Evolutionary conservation across 2,888 invertebrate genomes (phyloP), one percentile per base, ranked within the genome.

Genomic region (Byasa hedistus): DNA sequence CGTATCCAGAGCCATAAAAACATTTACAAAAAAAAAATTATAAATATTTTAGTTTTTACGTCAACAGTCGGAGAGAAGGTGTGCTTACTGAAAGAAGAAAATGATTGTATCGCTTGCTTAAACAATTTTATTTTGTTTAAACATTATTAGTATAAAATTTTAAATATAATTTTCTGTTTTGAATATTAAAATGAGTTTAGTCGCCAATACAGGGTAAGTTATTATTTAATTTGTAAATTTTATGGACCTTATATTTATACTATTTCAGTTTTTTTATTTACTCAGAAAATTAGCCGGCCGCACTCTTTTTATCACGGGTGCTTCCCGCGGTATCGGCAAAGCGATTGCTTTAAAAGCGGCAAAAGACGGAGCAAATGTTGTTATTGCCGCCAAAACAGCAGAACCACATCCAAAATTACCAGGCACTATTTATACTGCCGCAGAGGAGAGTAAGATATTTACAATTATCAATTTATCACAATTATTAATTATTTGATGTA

Each of bases 281-380:
- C 76, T 70, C 82, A 92, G 92, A 75, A 92, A 93, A 84, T 83
- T 94, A 71, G 97, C 97, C 71, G 98, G 98, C 2, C 95, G 95
- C 73, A 99, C 99, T 2, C 89, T 98, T 64, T 98, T 99, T 79
- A 97, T 99, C 72, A 98, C 98, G 36, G 99, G 99, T 57, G 99
- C 98, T 21, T 98, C 98, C 64, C 93, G 99, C 75, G 99, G 99
- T 36, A 99, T 99, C 78, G 99, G 99, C 0, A 97, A 98, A 87
- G 96, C 96, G n/a, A 98, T 99, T 74, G 99, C 98, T 5, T 82
- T 98, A 66, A 98, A 98, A 89, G 96, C 96, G 2, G 98, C 98
- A 0, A 94, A 93, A 84, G 98, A 98, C 93, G 98, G 98, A 36
- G 98, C 98, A 0, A 98, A 98, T 85, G 93, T 98, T 75, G 95